Base-by-base conservation (phyloP, 1,140 invertebrate species). In the Wiebesia pumilae region DNA sequence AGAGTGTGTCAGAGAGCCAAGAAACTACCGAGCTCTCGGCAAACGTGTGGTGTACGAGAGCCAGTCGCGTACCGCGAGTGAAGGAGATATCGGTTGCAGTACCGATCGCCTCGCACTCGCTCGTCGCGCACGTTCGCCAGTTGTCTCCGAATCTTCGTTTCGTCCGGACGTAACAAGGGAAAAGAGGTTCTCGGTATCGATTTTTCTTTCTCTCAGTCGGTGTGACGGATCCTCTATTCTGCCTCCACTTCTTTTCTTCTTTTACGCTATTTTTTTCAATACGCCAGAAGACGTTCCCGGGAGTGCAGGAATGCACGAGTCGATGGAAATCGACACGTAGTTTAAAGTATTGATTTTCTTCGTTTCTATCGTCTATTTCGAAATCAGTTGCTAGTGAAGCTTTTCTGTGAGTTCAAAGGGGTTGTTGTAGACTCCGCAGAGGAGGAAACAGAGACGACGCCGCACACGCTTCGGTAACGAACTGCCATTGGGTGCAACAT, bases 121-220 rank as follows among this genome's bases (percentile, higher is more conserved):
- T 83, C 16, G 33, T 51, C 7, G 30, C 77, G 62, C 62, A 88
- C 88, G 89, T 85, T 87, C 89, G 90, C 88, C 90, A 91, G 90
- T 93, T 92, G 91, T 93, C 91, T 92, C 92, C 89, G 91, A 91
- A 91, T 88, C 90, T 90, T 90, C 90, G 91, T 91, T 90, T 90
- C 87, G 92, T 88, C 21, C 77, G n/a, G n/a, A 79, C 47, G 43
- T 47, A 24, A 79, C 83, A 27, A 51, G 38, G 81, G 81, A 21
- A 69, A 43, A 69, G 40, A 27, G 71, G 33, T 21, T 21, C 73
- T 2, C 67, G 40, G 19, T 14, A 12, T 71, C 62, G 38, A 87
- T 75, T 67, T 87, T 51, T 83, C 38, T 73, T 33, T 51, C 71
- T 9, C 14, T 35, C 30, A 19, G 19, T 33, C 35, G 35, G 1